Evolutionary conservation across 2,888 invertebrate genomes (phyloP).

Genomic region (Microdon myrmicae): DNA sequence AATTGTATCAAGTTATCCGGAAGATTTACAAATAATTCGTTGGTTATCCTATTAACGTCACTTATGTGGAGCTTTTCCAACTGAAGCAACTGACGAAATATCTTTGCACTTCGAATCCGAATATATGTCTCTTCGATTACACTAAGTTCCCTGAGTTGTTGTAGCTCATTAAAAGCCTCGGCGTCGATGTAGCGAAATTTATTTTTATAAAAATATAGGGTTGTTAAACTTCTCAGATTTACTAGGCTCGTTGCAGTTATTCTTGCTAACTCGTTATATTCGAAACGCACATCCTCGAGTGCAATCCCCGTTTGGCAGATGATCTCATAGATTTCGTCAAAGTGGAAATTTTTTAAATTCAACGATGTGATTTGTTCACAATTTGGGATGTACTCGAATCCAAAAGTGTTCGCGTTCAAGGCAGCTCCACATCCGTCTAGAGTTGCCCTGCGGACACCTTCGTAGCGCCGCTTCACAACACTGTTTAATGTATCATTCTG

Average conservation of each 20-base stretch:
- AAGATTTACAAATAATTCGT: constrained; percentile 53
- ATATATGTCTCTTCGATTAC: constrained; percentile 19
- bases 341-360: constrained; percentile 57
- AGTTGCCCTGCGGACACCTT: constrained; percentile 51
- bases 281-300: constrained; percentile 50
- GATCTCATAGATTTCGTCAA: constrained; percentile 55
- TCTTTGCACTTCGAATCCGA: constrained; percentile 15
- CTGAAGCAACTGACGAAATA: constrained; percentile 23
- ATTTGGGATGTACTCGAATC: constrained; percentile 60
- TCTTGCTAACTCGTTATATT: constrained; percentile 58
- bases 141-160: constrained; percentile 39
- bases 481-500: constrained; percentile 15
- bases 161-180: constrained; percentile 51
- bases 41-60: constrained; percentile 29
- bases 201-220: constrained; percentile 56
- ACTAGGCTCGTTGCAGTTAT: constrained; percentile 54
- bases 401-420: constrained; percentile 58
- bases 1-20: constrained; percentile 56
- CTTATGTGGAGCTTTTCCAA: constrained; percentile 20
- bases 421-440: constrained; percentile 60
- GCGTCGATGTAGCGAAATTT: constrained; percentile 56
- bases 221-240: constrained; percentile 51
- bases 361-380: constrained; percentile 56
- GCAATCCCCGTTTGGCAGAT: constrained; percentile 52
- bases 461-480: constrained; percentile 48